These are phyloP conservation scores for Triplophysa dalaica DNA, from an alignment of 2,113 vertebrate genomes.

Conservation along the genomic window DNA sequence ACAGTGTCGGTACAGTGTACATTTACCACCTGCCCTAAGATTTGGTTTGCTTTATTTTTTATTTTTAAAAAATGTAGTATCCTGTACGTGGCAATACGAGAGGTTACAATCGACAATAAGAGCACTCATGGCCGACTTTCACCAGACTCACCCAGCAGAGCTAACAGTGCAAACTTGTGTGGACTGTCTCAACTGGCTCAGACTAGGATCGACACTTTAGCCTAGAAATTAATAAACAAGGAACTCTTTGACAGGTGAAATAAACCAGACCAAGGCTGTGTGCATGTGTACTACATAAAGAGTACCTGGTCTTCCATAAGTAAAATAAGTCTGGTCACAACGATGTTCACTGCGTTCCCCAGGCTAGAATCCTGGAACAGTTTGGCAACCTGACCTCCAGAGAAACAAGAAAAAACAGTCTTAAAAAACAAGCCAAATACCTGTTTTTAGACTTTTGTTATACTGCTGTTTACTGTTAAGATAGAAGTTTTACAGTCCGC, in stretches of 20 bases:
- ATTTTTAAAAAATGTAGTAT: conserved; percentile 17
- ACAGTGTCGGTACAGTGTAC: conserved; percentile 38
- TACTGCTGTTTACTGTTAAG: conserved; percentile 30
- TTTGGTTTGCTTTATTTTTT: conserved; percentile 14
- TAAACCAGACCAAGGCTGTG: not conserved
- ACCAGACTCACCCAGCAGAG: conserved; percentile 45
- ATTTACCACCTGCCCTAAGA: not conserved
- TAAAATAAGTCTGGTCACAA: conserved; percentile 93
- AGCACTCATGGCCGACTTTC: conserved; percentile 60
- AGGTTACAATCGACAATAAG: conserved; percentile 53
- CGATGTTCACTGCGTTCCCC: conserved; percentile 95
- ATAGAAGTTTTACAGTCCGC: conserved; percentile 15
- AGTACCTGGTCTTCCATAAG: conserved; percentile 97
- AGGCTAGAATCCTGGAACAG: conserved; percentile 99
- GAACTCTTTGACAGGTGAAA: conserved; percentile 53
- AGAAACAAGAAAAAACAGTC: conserved; percentile 99
- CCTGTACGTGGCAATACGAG: conserved; percentile 44
- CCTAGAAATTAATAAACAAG: conserved; percentile 63
- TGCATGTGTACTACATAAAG: not conserved
- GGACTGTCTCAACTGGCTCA: conserved; percentile 39
- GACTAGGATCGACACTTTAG: conserved; percentile 59
- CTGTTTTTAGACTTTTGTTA: conserved; percentile 21
- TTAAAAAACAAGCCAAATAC: conserved; percentile 79
- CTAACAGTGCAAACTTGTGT: conserved; percentile 52
- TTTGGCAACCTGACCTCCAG: conserved; percentile 99